Conservation (phyloP, 2,797 vertebrate species). For the Pangasius sanitwongsei region DNA sequence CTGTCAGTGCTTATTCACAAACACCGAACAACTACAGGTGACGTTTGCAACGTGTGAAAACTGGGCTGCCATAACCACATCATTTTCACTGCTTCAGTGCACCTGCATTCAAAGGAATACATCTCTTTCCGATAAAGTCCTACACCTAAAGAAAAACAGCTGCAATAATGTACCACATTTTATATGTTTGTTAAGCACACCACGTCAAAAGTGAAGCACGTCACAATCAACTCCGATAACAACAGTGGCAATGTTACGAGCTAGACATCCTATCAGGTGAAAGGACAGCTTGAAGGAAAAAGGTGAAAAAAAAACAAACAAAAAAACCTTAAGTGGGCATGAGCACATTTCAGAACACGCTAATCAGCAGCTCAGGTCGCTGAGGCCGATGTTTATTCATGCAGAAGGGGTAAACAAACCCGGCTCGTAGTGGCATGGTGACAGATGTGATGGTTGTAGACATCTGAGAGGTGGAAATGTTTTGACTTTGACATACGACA, state of each 20-base stretch:
- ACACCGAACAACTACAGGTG: background rate
- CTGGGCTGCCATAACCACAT: conserved; percentile 7
- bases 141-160: background rate
- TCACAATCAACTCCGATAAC: background rate
- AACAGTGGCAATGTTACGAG: too few relatives aligned
- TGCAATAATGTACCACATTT: background rate
- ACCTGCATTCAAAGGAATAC: background rate
- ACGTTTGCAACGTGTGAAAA: background rate
- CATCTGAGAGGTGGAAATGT: background rate
- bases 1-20: background rate
- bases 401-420: background rate
- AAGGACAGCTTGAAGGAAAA: background rate
- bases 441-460: background rate
- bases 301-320: background rate
- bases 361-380: background rate
- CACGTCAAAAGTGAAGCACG: background rate
- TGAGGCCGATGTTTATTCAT: background rate
- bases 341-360: background rate
- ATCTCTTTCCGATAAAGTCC: background rate
- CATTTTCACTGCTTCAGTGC: background rate
- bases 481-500: background rate
- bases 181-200: background rate
- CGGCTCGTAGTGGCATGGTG: background rate
- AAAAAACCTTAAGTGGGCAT: background rate
- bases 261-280: background rate